Percentiles rank a stretch among this genome's conserved stretches.
phyloP scores from a whole-genome alignment of 1,140 invertebrate genomes.

The Drosophila mojavensis region DNA sequence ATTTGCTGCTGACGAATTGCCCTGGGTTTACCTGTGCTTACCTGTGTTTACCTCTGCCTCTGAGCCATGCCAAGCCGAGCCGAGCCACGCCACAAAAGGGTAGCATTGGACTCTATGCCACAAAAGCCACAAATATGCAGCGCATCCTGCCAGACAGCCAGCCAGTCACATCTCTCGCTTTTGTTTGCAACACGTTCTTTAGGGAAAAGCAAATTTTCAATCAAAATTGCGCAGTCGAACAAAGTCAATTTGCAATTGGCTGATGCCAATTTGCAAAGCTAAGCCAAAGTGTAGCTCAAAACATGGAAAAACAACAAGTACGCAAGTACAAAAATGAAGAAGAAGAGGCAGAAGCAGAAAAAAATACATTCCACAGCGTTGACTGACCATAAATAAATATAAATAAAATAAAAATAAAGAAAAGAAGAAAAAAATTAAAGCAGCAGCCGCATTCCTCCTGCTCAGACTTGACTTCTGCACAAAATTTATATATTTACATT shows the following conservation, averaged over 20 bases:
- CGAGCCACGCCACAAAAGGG: neutral
- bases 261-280: conserved; percentile 54
- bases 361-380: conserved; percentile 32
- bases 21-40: neutral
- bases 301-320: conserved; percentile 14
- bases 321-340: neutral
- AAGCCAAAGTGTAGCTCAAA: conserved; percentile 18
- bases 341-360: neutral
- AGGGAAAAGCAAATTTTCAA: conserved; percentile 61
- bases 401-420: neutral
- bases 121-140: conserved; percentile 69
- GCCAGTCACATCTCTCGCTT: conserved; percentile 30
- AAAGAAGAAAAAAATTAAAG: conserved; percentile 10
- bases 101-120: neutral
- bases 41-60: neutral
- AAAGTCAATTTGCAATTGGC: conserved; percentile 47
- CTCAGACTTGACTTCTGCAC: conserved; percentile 11
- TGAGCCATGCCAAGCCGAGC: neutral
- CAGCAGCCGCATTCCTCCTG: conserved; percentile 36
- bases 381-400: conserved; percentile 48
- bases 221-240: conserved; percentile 29
- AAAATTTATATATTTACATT: conserved; percentile 41
- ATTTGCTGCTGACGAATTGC: conserved; percentile 65
- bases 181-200: conserved; percentile 62
- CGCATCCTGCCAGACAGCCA: conserved; percentile 39